Evolutionary conservation across 1,140 invertebrate genomes (phyloP).

Genomic region (Hydropsyche tenuis): DNA sequence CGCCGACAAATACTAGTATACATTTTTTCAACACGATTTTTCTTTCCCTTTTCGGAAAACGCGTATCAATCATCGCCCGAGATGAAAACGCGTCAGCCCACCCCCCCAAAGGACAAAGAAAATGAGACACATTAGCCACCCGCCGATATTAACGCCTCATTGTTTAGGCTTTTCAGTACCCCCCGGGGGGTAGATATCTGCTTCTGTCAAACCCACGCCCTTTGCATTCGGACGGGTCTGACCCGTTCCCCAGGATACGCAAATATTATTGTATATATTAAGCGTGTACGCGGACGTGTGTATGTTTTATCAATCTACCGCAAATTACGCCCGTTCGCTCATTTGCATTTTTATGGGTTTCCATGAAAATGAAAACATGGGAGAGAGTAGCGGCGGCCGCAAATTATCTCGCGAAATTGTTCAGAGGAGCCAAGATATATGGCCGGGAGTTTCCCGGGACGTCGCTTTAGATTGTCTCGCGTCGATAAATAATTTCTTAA

Average conservation of each 20-base stretch:
- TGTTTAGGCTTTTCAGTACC: constrained; percentile 6
- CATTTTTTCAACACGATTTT: background rate
- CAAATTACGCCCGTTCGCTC: constrained; percentile 9
- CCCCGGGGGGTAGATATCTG: background rate
- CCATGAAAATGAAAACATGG: constrained; percentile 20
- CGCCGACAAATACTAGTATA: background rate
- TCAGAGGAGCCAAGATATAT: constrained; percentile 6
- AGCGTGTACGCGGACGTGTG: background rate
- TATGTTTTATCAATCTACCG: constrained; percentile 23
- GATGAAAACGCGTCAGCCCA: constrained; percentile 18
- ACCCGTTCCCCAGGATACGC: too few relatives aligned
- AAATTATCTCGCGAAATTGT: constrained; percentile 24
- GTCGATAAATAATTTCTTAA: too few relatives aligned
- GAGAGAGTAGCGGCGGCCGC: background rate
- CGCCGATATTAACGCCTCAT: constrained; percentile 16
- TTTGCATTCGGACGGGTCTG: background rate
- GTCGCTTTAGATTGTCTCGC: too few relatives aligned
- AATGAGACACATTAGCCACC: constrained; percentile 18
- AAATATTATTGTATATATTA: too few relatives aligned
- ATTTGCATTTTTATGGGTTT: constrained; percentile 29
- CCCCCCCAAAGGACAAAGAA: constrained; percentile 13
- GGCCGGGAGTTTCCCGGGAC: background rate
- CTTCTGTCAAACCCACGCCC: background rate
- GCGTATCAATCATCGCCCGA: constrained; percentile 12
- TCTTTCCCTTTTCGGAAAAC: background rate